Percentiles rank a stretch among this genome's conserved stretches.
phyloP scores from a whole-genome alignment of 92 coral and sea anemone genomes.

The Montipora capitata region DNA sequence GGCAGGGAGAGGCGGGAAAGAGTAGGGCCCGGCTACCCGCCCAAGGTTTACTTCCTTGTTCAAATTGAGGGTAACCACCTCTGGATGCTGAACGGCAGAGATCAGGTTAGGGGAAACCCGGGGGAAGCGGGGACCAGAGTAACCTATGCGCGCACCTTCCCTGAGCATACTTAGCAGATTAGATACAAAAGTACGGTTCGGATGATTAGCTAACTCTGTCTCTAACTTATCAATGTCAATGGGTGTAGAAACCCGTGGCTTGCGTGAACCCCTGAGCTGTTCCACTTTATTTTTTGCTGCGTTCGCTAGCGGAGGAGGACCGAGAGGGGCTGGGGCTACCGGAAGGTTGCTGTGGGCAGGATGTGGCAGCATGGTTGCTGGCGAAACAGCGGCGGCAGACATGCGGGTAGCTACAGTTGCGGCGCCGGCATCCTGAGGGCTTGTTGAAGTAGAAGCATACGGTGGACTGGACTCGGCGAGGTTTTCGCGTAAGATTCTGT shows the following conservation, averaged over 20 bases:
- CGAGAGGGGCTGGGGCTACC: not conserved
- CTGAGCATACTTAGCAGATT: not conserved
- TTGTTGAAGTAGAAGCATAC: too few relatives aligned
- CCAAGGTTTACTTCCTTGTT: too few relatives aligned
- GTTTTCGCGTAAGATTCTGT: too few relatives aligned
- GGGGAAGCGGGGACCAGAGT: not conserved
- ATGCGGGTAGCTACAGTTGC: too few relatives aligned
- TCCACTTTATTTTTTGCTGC: not conserved
- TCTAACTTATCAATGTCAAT: slow-evolving; percentile 19
- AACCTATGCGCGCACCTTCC: slow-evolving; percentile 19
- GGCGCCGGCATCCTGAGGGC: too few relatives aligned
- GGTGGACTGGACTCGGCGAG: too few relatives aligned
- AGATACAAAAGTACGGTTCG: slow-evolving; percentile 5
- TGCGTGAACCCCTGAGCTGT: not conserved
- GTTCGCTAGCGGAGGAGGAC: not conserved
- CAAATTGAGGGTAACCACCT: slow-evolving; percentile 1
- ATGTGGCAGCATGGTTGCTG: too few relatives aligned
- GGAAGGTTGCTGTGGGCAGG: not conserved
- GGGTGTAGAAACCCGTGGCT: not conserved
- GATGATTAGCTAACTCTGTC: slow-evolving; percentile 20
- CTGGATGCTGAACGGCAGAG: not conserved
- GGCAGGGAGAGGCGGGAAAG: not conserved
- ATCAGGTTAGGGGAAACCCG: slow-evolving; percentile 13
- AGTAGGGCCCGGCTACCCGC: too few relatives aligned
- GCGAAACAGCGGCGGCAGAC: too few relatives aligned